Conservation (phyloP, 2,113 vertebrate genomes). For the Semicossyphus pulcher region DNA sequence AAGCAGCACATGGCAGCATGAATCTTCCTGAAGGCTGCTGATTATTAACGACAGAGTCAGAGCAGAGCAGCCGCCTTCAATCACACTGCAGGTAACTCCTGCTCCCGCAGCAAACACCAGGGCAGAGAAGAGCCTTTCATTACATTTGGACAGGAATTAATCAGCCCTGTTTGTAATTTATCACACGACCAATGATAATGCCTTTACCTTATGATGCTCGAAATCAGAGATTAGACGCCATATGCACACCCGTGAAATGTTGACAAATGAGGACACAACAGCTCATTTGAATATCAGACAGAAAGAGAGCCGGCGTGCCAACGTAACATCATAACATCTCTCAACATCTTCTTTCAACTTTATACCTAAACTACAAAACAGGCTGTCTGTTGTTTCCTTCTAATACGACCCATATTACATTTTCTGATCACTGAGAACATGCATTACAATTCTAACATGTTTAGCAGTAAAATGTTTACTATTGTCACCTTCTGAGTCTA, state of each 20-base stretch:
- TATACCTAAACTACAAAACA: too few species aligned
- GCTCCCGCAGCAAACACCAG: slow-evolving; percentile 12
- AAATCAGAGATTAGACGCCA: slow-evolving; percentile 33
- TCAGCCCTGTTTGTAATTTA: slow-evolving; percentile 62
- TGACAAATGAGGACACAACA: slow-evolving; percentile 51
- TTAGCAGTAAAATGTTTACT: too few species aligned
- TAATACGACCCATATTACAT: too few species aligned
- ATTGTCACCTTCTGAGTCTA: too few species aligned
- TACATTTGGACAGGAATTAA: slow-evolving; percentile 50
- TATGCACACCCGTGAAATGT: background rate
- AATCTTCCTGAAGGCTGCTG: slow-evolving; percentile 68
- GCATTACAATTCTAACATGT: too few species aligned
- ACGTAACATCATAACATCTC: slow-evolving; percentile 38
- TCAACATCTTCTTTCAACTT: too few species aligned
- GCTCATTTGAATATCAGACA: slow-evolving; percentile 67
- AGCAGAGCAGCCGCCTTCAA: slow-evolving; percentile 58
- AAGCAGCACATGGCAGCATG: slow-evolving; percentile 59
- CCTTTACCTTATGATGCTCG: slow-evolving; percentile 43
- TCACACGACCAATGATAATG: slow-evolving; percentile 41
- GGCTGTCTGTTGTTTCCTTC: too few species aligned
- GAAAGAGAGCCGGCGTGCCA: slow-evolving; percentile 24
- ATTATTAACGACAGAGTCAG: slow-evolving; percentile 66
- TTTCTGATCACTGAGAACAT: too few species aligned
- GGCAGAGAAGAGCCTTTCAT: slow-evolving; percentile 35
- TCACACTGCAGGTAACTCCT: slow-evolving; percentile 60